These are phyloP conservation scores for Enteromius radiatus DNA, from an alignment of 2,797 vertebrate species.

Conservation along the genomic window DNA sequence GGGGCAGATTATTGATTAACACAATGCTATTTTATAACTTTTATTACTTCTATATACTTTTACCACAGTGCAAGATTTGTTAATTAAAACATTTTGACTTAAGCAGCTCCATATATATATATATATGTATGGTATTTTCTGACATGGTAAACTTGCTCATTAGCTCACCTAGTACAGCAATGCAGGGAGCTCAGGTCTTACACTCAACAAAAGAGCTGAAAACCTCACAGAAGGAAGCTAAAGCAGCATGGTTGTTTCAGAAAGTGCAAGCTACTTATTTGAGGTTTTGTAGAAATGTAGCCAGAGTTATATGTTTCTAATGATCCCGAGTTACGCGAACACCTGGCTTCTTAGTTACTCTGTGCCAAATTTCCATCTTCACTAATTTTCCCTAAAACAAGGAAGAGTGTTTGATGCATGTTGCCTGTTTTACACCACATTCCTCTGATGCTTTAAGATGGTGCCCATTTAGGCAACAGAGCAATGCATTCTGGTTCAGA, in stretches of 20 bases:
- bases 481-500: neutral
- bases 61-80: neutral
- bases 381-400: neutral
- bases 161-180: neutral
- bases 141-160: neutral
- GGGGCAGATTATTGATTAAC: neutral
- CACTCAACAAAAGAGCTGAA: no score
- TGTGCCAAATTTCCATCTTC: neutral
- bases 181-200: no score
- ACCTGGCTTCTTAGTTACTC: neutral
- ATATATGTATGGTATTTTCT: neutral
- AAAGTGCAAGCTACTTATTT: neutral
- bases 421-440: neutral
- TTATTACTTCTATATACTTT: neutral
- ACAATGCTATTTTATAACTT: neutral
- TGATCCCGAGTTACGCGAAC: neutral
- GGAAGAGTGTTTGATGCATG: neutral
- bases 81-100: neutral
- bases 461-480: no score
- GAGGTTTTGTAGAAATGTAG: neutral
- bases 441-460: neutral
- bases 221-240: neutral
- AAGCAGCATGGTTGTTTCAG: neutral
- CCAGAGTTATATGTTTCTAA: neutral
- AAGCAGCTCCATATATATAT: neutral